Conservation (phyloP, 2,797 vertebrate genomes). For the Sus cebifrons region DNA sequence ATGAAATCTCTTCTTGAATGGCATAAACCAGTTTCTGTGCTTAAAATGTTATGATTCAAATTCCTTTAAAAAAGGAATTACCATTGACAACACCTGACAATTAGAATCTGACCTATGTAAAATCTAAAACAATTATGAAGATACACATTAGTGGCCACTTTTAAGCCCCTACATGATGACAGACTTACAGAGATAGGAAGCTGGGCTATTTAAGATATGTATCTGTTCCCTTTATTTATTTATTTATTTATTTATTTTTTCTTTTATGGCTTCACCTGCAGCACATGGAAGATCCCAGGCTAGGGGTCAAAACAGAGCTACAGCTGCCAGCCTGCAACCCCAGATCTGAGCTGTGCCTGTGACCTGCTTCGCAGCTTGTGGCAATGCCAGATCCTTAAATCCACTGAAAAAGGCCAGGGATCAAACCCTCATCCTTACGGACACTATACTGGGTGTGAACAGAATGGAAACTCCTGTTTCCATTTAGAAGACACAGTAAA, state of each 20-base stretch:
- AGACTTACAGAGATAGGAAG: background rate
- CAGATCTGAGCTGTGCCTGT: too few relatives aligned
- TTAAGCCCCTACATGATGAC: background rate
- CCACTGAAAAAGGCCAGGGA: too few relatives aligned
- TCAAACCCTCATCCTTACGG: too few relatives aligned
- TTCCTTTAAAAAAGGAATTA: background rate
- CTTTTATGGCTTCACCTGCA: too few relatives aligned
- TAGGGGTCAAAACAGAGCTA: too few relatives aligned
- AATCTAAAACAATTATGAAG: constrained; percentile 46
- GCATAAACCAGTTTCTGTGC: constrained; percentile 23
- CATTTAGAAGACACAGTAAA: constrained; percentile 10
- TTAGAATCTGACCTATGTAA: constrained; percentile 24
- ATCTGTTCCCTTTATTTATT: background rate
- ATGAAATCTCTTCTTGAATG: constrained; percentile 55
- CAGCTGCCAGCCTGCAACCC: too few relatives aligned
- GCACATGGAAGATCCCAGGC: too few relatives aligned
- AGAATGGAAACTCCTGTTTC: background rate
- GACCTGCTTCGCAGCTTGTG: too few relatives aligned
- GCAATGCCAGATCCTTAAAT: too few relatives aligned
- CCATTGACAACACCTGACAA: background rate
- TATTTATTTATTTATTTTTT: too few relatives aligned
- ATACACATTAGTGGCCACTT: constrained; percentile 1
- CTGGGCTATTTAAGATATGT: background rate
- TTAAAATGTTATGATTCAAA: constrained; percentile 63
- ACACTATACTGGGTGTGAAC: too few relatives aligned